Evolutionary conservation across 1,140 invertebrate genomes (phyloP).

Genomic region (Leptinotarsa lineolata): DNA sequence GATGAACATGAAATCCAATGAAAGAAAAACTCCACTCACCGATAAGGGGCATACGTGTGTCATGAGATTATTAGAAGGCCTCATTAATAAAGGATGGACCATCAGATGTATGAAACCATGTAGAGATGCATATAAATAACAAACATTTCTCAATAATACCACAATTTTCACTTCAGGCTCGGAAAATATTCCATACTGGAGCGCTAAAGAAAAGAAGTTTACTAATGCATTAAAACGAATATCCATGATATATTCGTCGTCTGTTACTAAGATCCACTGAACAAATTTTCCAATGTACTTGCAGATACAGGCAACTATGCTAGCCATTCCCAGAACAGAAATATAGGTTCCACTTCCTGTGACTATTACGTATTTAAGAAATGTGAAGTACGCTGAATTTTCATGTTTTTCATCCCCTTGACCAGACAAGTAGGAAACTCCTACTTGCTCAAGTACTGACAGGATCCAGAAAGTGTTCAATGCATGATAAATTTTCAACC

Average conservation of each 20-base stretch:
- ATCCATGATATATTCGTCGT: constrained; percentile 85
- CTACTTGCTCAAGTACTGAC: constrained; percentile 70
- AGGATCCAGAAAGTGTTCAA: constrained; percentile 86
- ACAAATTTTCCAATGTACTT: constrained; percentile 87
- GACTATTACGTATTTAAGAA: constrained; percentile 69
- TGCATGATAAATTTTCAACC: constrained; percentile 84
- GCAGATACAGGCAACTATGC: constrained; percentile 84
- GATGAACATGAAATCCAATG: constrained; percentile 77
- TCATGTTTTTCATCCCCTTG: constrained; percentile 47
- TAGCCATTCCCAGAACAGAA: constrained; percentile 88
- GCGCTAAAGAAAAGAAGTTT: constrained; percentile 89
- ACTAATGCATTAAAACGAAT: constrained; percentile 91
- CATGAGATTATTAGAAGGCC: constrained; percentile 82
- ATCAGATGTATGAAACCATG: constrained; percentile 89
- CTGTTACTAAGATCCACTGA: constrained; percentile 81
- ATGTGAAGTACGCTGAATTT: constrained; percentile 46
- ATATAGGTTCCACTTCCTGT: constrained; percentile 90
- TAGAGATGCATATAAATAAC: constrained; percentile 86
- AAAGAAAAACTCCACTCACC: constrained; percentile 81
- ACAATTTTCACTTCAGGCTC: constrained; percentile 86
- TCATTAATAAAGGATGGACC: constrained; percentile 86
- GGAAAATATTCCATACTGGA: constrained; percentile 89
- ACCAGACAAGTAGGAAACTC: constrained; percentile 58
- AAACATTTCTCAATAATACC: constrained; percentile 86
- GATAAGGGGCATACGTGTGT: constrained; percentile 79